A percentile compares a stretch with the other conserved stretches of the same genome.
These are phyloP conservation scores for Perccottus glenii DNA, from an alignment of 2,113 vertebrate genomes.

Conservation along the genomic window DNA sequence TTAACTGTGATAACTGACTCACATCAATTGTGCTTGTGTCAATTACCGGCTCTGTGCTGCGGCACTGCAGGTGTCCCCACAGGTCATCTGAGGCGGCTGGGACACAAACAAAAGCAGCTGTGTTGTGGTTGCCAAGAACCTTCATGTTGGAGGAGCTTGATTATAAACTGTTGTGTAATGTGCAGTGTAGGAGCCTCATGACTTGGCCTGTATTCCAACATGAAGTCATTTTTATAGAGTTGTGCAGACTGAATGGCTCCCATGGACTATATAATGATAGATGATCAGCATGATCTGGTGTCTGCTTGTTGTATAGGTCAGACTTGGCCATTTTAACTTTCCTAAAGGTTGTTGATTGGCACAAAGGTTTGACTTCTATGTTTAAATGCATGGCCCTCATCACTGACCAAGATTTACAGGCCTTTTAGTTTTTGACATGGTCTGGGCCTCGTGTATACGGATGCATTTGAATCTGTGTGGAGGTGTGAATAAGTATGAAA, in stretches of 20 bases:
- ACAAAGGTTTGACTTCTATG: no score
- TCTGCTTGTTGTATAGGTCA: neutral
- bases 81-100: conserved; percentile 28
- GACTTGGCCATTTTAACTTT: neutral
- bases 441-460: no score
- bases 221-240: conserved; percentile 13
- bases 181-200: neutral
- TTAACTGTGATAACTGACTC: conserved; percentile 11
- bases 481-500: no score
- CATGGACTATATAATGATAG: neutral
- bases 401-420: no score
- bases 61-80: conserved; percentile 33
- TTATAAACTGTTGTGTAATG: conserved; percentile 27
- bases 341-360: neutral
- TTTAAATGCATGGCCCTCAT: no score
- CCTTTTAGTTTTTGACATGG: no score
- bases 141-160: conserved; percentile 11
- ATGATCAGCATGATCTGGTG: neutral
- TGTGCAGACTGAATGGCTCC: neutral
- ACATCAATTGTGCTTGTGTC: conserved; percentile 25
- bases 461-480: no score
- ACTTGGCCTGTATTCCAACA: neutral
- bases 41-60: conserved; percentile 28
- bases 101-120: conserved; percentile 21
- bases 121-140: conserved; percentile 12